A percentile compares a stretch with the other conserved stretches of the same genome.
Evolutionary conservation across 2,113 vertebrate species (phyloP).

Genomic region (Rhadina sibilatrix): DNA sequence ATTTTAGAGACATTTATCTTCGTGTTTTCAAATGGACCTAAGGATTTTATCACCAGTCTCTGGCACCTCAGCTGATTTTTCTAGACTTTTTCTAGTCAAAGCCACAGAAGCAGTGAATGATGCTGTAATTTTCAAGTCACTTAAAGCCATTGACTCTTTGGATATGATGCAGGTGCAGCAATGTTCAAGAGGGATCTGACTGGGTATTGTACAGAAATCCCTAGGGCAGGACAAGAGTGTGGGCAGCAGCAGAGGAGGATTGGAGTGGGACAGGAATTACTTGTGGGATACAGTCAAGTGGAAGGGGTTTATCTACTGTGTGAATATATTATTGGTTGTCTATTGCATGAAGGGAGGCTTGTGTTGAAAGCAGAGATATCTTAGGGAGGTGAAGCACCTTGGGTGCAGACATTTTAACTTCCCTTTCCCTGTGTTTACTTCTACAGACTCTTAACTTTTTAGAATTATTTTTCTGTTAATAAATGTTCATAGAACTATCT

Average conservation of each 20-base stretch:
- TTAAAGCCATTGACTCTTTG: not conserved
- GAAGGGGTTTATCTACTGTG: not conserved
- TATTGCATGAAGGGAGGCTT: not conserved
- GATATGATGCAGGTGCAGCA: not conserved
- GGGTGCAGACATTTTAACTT: not conserved
- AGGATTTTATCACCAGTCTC: not conserved
- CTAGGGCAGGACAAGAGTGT: not conserved
- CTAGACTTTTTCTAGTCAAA: not conserved
- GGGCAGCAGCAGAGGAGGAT: not conserved
- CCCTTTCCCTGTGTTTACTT: not conserved
- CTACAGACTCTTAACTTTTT: not conserved
- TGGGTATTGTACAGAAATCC: not conserved
- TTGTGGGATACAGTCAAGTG: not conserved
- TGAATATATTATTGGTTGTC: not conserved
- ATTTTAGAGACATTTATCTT: not conserved
- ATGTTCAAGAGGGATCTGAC: not conserved
- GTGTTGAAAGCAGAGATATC: not conserved
- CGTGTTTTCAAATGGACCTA: not conserved
- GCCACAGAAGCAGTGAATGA: not conserved
- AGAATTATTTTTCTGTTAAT: not conserved
- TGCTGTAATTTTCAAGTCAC: not conserved
- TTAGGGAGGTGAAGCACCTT: not conserved
- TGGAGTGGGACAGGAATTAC: not conserved
- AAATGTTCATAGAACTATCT: not conserved
- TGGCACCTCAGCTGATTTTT: not conserved